Evolutionary conservation across 2,888 invertebrate genomes (phyloP).

Genomic region (Eurytoma californica): DNA sequence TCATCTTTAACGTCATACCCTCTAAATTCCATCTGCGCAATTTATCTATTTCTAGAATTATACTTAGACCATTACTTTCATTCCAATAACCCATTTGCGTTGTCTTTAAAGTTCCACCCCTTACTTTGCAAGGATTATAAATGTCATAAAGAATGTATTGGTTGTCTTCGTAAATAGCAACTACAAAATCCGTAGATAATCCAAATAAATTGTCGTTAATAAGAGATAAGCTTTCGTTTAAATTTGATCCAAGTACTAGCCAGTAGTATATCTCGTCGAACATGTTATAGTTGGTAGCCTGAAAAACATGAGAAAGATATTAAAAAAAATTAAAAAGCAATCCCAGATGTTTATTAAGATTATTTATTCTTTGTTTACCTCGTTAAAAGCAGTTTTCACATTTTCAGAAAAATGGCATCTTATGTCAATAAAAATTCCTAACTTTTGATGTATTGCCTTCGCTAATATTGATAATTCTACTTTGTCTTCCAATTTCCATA

Average conservation of each 20-base stretch:
- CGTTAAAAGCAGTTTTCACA: conserved; percentile 21
- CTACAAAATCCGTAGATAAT: conserved; percentile 61
- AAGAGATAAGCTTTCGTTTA: conserved; percentile 53
- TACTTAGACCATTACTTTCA: conserved; percentile 34
- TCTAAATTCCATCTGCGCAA: conserved; percentile 55
- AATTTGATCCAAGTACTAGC: conserved; percentile 60
- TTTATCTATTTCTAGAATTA: conserved; percentile 42
- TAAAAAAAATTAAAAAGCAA: neutral
- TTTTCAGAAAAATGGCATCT: conserved; percentile 36
- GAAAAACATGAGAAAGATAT: neutral
- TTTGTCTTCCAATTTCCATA: conserved; percentile 32
- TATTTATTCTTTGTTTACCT: conserved; percentile 29
- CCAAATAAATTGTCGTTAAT: conserved; percentile 62
- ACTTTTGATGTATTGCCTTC: conserved; percentile 16
- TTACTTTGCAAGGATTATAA: conserved; percentile 62
- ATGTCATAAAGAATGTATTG: conserved; percentile 60
- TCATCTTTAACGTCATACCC: conserved; percentile 57
- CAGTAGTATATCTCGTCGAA: conserved; percentile 59
- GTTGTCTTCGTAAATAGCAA: conserved; percentile 55
- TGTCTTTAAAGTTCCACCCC: conserved; percentile 59
- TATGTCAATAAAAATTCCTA: conserved; percentile 48
- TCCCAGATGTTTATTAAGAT: neutral
- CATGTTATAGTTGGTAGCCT: conserved; percentile 47
- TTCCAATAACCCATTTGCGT: conserved; percentile 61
- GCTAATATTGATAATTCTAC: neutral